Base-by-base conservation (phyloP, 2,888 invertebrate species). In the Seladonia tumulorum region DNA sequence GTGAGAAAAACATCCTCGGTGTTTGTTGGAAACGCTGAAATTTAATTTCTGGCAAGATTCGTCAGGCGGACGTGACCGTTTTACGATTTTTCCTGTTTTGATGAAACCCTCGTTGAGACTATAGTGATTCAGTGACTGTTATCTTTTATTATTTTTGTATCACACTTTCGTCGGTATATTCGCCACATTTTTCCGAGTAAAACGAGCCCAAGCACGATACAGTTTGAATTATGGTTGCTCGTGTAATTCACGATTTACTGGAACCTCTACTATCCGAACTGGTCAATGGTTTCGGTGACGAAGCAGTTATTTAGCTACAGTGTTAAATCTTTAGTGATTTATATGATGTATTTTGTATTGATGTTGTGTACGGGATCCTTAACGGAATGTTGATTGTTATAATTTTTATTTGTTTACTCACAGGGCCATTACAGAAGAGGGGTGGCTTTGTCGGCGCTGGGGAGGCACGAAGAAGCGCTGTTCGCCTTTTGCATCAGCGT, bases 381-480 rank as follows among this genome's bases (percentile, higher is more conserved):
- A 8, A 57, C n/a, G 12, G 57, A 57, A 10, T 25, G n/a, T n/a
- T n/a, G 25, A 25, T 18, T 14, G n/a, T 72, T 60, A 7, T 81
- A 86, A 86, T 71, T 53, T n/a, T 22, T 4, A 14, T 18, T 18
- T 68, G n/a, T n/a, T 45, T 76, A 45, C 79, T 25, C 12, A 68
- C 93, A 96, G 96, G 96, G 96, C 35, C 96, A 96, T 93, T 96
- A 96, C 90, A 95, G 96, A 70, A 95, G 96, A 92, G 96, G 96
- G 22, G 93, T 95, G 85, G 96, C 96, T 29, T 94, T 97, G 78
- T 95, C 95, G 71, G 96, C 96, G 10, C 93, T 96, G 74, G 95
- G 95, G 39, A 95, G 95, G 75, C 95, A 96, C 92, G 96, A 96
- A 89, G 97, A 96, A 87, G 96, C 97, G 29, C 95, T 96, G 60